A percentile compares a stretch with the other conserved stretches of the same genome.
Evolutionary conservation across 2,113 vertebrate genomes (phyloP).

Genomic region (Ictalurus furcatus): DNA sequence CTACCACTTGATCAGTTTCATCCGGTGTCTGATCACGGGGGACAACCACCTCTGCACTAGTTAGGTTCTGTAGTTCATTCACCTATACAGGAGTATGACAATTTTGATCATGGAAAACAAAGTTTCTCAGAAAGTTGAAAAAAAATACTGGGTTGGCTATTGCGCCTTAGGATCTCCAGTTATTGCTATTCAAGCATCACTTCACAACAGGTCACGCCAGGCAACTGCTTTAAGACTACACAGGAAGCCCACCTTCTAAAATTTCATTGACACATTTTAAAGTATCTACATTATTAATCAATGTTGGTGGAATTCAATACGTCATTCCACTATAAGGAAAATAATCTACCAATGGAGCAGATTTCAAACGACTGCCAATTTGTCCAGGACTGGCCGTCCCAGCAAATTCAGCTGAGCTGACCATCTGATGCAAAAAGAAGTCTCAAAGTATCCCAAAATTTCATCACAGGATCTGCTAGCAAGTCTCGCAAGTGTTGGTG

Average conservation of each 20-base stretch:
- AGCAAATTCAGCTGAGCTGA: no score
- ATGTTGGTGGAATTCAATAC: background rate
- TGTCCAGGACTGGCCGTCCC: no score
- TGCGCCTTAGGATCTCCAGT: no score
- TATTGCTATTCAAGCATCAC: background rate
- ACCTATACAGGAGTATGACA: slow-evolving; percentile 71
- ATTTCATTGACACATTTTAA: no score
- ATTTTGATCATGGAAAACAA: background rate
- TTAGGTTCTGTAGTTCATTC: slow-evolving; percentile 96
- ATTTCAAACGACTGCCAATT: no score
- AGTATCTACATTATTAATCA: no score
- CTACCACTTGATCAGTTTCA: slow-evolving; percentile 96
- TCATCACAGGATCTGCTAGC: no score
- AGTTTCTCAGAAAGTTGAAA: background rate
- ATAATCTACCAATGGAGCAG: no score
- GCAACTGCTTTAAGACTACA: background rate
- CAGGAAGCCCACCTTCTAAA: background rate
- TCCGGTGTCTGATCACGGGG: slow-evolving; percentile 97
- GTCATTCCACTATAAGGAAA: no score
- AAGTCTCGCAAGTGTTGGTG: no score
- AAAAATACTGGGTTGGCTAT: background rate
- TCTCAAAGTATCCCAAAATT: no score
- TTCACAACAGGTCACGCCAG: background rate
- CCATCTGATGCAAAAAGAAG: no score
- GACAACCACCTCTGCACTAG: slow-evolving; percentile 97